Percentiles rank a stretch among this genome's conserved stretches.
Conservation (phyloP, 1,140 invertebrate genomes). For the Acromyrmex echinatior region DNA sequence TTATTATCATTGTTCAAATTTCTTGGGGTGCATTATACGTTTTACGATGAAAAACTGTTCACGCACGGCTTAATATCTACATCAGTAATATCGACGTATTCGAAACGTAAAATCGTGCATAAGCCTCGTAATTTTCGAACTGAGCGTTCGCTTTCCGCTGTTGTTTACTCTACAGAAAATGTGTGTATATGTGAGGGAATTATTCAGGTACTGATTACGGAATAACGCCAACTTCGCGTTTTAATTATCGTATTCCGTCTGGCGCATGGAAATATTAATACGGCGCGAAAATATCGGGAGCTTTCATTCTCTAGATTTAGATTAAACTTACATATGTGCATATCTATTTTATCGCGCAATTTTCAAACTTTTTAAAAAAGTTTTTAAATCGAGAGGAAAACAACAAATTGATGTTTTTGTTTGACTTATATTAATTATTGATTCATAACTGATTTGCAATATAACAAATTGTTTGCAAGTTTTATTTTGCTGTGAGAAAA, state of each 20-base stretch:
- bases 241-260: conserved; percentile 22
- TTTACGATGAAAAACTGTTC: conserved; percentile 19
- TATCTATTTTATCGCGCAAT: background rate
- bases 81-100: conserved; percentile 35
- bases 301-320: background rate
- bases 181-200: conserved; percentile 1
- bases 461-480: background rate
- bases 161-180: background rate
- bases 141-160: background rate
- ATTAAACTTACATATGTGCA: conserved; percentile 12
- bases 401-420: background rate
- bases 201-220: conserved; percentile 27
- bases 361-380: background rate
- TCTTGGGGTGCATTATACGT: background rate
- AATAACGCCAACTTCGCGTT: conserved; percentile 19
- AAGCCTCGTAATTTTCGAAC: conserved; percentile 25
- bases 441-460: background rate
- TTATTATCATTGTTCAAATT: background rate
- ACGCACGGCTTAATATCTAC: conserved; percentile 10
- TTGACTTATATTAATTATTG: background rate
- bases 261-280: conserved; percentile 24
- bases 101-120: conserved; percentile 5
- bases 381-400: background rate
- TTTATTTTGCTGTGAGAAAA: background rate
- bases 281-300: conserved; percentile 13